Base-by-base conservation (phyloP, 2,113 vertebrate species). In the Mandrillus leucophaeus region DNA sequence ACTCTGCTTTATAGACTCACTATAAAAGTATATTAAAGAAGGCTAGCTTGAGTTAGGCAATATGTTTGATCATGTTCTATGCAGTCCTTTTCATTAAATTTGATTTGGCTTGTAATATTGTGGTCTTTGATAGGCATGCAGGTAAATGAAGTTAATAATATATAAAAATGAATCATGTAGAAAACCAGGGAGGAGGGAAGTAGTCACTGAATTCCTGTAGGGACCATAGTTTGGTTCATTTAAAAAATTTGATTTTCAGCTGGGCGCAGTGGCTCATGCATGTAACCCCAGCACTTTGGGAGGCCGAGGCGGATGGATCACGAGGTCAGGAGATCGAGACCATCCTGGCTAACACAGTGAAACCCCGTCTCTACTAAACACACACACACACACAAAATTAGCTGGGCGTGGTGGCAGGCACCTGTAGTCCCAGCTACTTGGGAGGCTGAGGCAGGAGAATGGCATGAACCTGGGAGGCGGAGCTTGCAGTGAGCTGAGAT, bases 31-130 rank as follows among this genome's bases (percentile, higher is more conserved):
- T 50, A 79, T 90, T 86, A 89, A 87, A 97, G 89, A 50, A 52
- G 52, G 79, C 64, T 40, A 23, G 17, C 10, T 52, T 82, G 52
- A n/a, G 22, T 64, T 43, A 43, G 45, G 57, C 18, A 78, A 43
- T 64, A 16, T 20, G 75, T 64, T 72, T 83, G 79, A 94, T 10
- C 48, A 57, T 76, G 17, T 72, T 91, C 79, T 95, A 13, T 95
- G 89, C 91, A 90, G 93, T 84, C 75, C 72, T 66, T 87, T 84
- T 96, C 70, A 90, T 92, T 95, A 95, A 92, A 90, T 72, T 68
- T 95, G 86, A 90, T 61, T 88, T 92, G 87, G 88, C 92, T 61
- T 96, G 45, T 73, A 57, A 91, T 82, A 81, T 0, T 94, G n/a
- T 70, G 23, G 85, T 72, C 88, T 97, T 90, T 68, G 32, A 84